Evolutionary conservation across 2,888 invertebrate genomes (phyloP).

Genomic region (Eupithecia abbreviata): DNA sequence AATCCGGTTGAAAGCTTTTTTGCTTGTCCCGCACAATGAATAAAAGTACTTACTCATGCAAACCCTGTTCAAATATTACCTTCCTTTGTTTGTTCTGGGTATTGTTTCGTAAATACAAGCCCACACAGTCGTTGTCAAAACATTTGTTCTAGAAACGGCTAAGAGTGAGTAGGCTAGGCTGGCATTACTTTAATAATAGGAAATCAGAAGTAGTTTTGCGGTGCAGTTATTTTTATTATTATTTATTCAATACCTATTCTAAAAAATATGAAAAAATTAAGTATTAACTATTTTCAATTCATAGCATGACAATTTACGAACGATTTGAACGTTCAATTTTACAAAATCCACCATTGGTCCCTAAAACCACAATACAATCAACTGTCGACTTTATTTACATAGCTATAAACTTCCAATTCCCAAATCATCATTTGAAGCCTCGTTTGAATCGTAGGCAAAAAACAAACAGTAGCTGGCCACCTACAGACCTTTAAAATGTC

Average conservation of each 20-base stretch:
- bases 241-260: neutral
- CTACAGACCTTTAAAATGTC: slow-evolving; percentile 70
- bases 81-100: slow-evolving; percentile 54
- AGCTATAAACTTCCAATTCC: slow-evolving; percentile 11
- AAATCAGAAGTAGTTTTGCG: neutral
- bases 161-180: slow-evolving; percentile 23
- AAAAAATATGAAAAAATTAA: neutral
- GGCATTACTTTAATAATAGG: neutral
- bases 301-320: neutral
- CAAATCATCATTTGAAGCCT: slow-evolving; percentile 50
- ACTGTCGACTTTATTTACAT: slow-evolving; percentile 8
- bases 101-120: slow-evolving; percentile 61
- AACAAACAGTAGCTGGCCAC: slow-evolving; percentile 79
- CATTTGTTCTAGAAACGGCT: slow-evolving; percentile 26
- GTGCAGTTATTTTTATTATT: neutral
- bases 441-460: slow-evolving; percentile 67
- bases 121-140: slow-evolving; percentile 53
- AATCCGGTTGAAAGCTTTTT: slow-evolving; percentile 48
- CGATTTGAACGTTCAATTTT: neutral
- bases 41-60: slow-evolving; percentile 29
- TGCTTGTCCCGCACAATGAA: slow-evolving; percentile 1
- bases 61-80: slow-evolving; percentile 49
- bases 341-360: neutral
- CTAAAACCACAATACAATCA: slow-evolving; percentile 12
- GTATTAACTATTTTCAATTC: neutral